Evolutionary conservation across 2,113 vertebrate genomes (phyloP).

Genomic region (Scortum barcoo): DNA sequence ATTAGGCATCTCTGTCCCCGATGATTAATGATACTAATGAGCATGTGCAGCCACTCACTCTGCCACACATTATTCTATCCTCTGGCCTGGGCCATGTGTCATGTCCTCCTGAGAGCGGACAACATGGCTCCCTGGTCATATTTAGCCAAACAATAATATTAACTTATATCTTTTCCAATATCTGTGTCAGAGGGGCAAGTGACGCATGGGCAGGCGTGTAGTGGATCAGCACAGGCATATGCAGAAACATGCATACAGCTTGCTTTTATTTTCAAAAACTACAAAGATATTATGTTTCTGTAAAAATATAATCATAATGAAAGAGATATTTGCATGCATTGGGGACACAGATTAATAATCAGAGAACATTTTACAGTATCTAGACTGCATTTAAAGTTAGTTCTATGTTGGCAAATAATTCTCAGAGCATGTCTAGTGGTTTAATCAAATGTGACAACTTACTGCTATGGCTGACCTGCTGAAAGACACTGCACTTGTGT

Average conservation of each 20-base stretch:
- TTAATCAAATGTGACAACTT: slow-evolving; percentile 39
- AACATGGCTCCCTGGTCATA: slow-evolving; percentile 52
- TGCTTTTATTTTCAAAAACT: slow-evolving; percentile 15
- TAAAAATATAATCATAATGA: background rate
- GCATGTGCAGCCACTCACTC: slow-evolving; percentile 80
- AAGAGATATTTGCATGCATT: background rate
- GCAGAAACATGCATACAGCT: background rate
- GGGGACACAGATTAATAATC: slow-evolving; percentile 4
- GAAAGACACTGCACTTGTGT: slow-evolving; percentile 4
- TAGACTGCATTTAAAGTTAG: background rate
- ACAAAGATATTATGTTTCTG: background rate
- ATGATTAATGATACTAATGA: slow-evolving; percentile 85
- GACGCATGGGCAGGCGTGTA: background rate
- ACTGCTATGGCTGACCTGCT: slow-evolving; percentile 1
- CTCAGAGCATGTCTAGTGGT: background rate
- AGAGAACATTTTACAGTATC: background rate
- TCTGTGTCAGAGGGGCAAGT: slow-evolving; percentile 32
- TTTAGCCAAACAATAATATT: slow-evolving; percentile 54
- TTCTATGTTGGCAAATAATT: background rate
- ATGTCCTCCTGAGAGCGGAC: slow-evolving; percentile 62
- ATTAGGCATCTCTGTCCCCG: slow-evolving; percentile 76
- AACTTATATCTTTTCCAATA: slow-evolving; percentile 38
- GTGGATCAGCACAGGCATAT: background rate
- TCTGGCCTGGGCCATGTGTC: slow-evolving; percentile 72
- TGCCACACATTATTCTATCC: slow-evolving; percentile 75